Evolutionary conservation across 2,888 invertebrate genomes (phyloP), one percentile per base, ranked within the genome.

Genomic region (Patella ulyssiponensis): DNA sequence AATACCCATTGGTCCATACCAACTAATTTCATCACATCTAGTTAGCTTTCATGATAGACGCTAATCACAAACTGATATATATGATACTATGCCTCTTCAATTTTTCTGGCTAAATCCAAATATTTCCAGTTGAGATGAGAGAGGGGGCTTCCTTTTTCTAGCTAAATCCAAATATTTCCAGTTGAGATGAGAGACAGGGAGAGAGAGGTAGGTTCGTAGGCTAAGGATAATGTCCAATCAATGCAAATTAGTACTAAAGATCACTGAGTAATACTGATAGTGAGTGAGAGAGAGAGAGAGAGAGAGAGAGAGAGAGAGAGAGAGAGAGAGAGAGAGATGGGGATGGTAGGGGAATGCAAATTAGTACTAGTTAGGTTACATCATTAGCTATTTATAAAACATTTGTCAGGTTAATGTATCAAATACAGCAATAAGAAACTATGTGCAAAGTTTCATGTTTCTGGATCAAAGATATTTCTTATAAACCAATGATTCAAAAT

Each of bases 251-350:
- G 2, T 17, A 58, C 17, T 17, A 23, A 27, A 23, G 33, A 23
- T n/a, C n/a, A 23, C 17, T 20, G 33, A 2, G 2, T n/a, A 58
- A 58, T 20, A n/a, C 17, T n/a, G n/a, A n/a, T n/a, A n/a, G n/a
- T n/a, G n/a, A n/a, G n/a, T n/a, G n/a, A n/a, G 7, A 33, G 9
- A 44, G 44, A 44, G 7, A 44, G 44, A 44, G 0, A 9, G 72
- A 0, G 27, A 7, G 44, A 54, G 72, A 64, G 58, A 73, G 77
- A 73, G 73, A 56, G 51, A 77, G 5, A 73, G 73, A 64, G n/a
- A n/a, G 3, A 27, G 9, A 44, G 44, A 44, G 0, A 44, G 44
- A 44, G 7, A 44, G 77, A 64, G 20, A 5, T 69, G 54, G 33
- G 17, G 72, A 27, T 20, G 58, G 76, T 11, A 20, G 70, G 17